Percentiles rank a stretch among this genome's conserved stretches.
These are phyloP conservation scores for Drosophila lacicola DNA, from an alignment of 2,888 invertebrate genomes.

Conservation along the genomic window DNA sequence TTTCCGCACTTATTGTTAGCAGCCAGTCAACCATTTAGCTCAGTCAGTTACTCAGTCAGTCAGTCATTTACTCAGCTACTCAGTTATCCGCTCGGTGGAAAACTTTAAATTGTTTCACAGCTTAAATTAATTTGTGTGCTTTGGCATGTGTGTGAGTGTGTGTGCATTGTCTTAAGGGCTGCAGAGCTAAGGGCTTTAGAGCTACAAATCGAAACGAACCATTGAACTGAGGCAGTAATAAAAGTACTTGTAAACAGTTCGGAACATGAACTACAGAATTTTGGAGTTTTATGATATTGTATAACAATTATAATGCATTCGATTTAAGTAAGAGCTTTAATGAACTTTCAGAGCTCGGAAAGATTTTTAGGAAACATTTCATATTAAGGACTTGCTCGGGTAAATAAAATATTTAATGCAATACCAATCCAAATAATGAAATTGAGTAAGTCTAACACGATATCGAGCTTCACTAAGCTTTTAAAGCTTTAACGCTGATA, in stretches of 20 bases:
- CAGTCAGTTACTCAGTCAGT: constrained; percentile 27
- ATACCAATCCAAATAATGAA: no score
- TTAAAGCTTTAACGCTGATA: background rate
- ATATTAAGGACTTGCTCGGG: no score
- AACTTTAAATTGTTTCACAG: constrained; percentile 71
- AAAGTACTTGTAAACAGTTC: constrained; percentile 16
- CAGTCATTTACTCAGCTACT: constrained; percentile 24
- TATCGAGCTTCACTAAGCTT: background rate
- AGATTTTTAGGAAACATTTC: no score
- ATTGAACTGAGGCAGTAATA: background rate
- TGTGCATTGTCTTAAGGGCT: constrained; percentile 20
- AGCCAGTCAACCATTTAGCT: constrained; percentile 18
- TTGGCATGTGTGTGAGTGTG: constrained; percentile 26
- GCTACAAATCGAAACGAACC: background rate
- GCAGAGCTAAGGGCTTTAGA: background rate
- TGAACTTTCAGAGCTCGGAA: background rate
- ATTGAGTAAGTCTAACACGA: no score
- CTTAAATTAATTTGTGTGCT: constrained; percentile 68
- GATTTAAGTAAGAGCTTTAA: background rate
- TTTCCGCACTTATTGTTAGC: constrained; percentile 66
- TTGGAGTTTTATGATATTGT: constrained; percentile 1
- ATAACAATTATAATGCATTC: no score
- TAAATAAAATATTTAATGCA: no score
- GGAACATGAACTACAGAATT: background rate
- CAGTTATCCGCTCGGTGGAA: constrained; percentile 33